These are phyloP conservation scores for Silurus aristotelis DNA, from an alignment of 2,797 vertebrate species.

Conservation along the genomic window DNA sequence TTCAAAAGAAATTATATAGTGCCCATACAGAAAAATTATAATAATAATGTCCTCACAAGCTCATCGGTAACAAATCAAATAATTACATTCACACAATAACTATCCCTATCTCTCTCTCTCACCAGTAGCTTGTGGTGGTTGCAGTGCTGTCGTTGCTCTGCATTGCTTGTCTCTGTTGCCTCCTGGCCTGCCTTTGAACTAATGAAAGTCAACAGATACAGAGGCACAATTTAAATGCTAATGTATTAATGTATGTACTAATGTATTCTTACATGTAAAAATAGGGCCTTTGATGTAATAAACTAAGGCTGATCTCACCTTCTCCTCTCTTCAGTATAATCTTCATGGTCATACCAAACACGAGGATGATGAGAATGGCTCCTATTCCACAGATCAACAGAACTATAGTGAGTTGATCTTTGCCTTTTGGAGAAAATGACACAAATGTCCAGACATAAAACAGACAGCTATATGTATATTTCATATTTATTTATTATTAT, in stretches of 20 bases:
- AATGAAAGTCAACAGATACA: background rate
- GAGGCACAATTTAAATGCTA: background rate
- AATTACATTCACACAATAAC: background rate
- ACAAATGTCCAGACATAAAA: background rate
- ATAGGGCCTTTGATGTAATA: background rate
- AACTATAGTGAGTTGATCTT: fast-evolving
- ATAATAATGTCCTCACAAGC: background rate
- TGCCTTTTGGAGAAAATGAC: background rate
- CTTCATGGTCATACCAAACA: slow-evolving; percentile 36
- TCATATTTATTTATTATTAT: no score
- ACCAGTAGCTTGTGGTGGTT: slow-evolving; percentile 33
- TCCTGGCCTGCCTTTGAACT: slow-evolving; percentile 50
- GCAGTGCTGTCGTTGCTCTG: slow-evolving; percentile 22
- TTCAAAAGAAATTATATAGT: background rate
- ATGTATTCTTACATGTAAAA: background rate
- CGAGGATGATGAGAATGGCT: slow-evolving; percentile 20
- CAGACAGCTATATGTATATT: background rate
- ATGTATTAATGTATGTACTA: background rate
- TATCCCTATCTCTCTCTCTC: background rate
- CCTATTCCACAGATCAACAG: slow-evolving; percentile 28
- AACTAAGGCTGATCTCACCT: slow-evolving; percentile 4
- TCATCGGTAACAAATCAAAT: background rate
- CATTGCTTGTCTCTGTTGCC: slow-evolving; percentile 40
- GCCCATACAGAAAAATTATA: background rate
- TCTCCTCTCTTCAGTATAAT: slow-evolving; percentile 27